Evolutionary conservation across 1,140 invertebrate species (phyloP).

Genomic region (Heliconius melpomene): DNA sequence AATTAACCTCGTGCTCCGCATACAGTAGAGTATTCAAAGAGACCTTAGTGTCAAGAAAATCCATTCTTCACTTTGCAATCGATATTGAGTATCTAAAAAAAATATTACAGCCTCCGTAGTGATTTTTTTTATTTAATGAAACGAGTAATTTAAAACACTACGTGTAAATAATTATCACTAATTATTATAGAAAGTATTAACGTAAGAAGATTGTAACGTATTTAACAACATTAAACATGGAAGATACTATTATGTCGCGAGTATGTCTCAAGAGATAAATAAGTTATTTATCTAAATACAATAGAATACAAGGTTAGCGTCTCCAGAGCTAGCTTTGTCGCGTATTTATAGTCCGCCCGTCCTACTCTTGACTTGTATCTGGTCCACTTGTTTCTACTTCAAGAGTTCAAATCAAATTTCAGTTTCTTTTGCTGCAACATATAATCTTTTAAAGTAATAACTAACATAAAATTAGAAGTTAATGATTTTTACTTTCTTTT

Average conservation of each 20-base stretch:
- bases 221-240: not conserved
- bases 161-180: not conserved
- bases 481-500: too few relatives aligned
- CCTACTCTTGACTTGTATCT: slow-evolving; percentile 10
- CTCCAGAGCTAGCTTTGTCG: slow-evolving; percentile 12
- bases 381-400: slow-evolving; percentile 10
- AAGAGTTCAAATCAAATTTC: slow-evolving; percentile 4
- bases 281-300: slow-evolving; percentile 15
- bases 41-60: not conserved
- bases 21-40: not conserved
- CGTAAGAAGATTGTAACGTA: not conserved
- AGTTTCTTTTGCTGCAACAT: slow-evolving; percentile 7
- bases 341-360: slow-evolving; percentile 9
- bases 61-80: not conserved
- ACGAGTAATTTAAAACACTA: not conserved
- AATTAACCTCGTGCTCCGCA: too few relatives aligned
- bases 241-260: not conserved
- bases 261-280: slow-evolving; percentile 6
- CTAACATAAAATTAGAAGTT: too few relatives aligned
- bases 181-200: not conserved
- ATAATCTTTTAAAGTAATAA: not conserved
- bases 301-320: slow-evolving; percentile 9
- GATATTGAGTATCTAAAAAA: not conserved
- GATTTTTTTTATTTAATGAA: too few relatives aligned
- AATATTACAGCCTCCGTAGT: too few relatives aligned